These are phyloP conservation scores for Glandiceps talaboti DNA, from an alignment of 53 echinoderm and acorn worm species.

Conservation along the genomic window DNA sequence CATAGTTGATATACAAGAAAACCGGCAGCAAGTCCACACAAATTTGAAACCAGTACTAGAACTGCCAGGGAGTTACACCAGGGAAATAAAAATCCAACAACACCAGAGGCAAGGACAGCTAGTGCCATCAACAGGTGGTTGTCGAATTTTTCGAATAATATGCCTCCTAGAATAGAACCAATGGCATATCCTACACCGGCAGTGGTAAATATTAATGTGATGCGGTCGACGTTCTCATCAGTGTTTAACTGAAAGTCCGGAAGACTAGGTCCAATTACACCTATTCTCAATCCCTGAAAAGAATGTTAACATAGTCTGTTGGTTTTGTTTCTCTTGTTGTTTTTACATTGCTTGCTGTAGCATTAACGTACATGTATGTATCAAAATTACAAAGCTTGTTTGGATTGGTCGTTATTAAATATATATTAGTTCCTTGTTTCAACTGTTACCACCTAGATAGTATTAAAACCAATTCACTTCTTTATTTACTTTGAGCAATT, in stretches of 20 bases:
- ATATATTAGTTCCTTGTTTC: no score
- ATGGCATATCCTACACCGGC: conserved; percentile 56
- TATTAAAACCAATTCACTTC: no score
- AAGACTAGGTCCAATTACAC: conserved; percentile 73
- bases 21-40: not conserved
- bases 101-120: conserved; percentile 19
- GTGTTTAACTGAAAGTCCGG: conserved; percentile 31
- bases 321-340: not conserved
- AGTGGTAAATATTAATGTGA: conserved; percentile 57
- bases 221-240: conserved; percentile 10
- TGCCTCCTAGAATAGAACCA: conserved; percentile 54
- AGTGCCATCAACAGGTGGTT: conserved; percentile 40
- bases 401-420: no score
- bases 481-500: no score
- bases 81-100: conserved; percentile 17
- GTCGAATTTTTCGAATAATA: conserved; percentile 46
- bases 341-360: no score
- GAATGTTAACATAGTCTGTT: not conserved
- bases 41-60: not conserved
- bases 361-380: not conserved
- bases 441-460: no score
- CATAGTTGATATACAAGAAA: not conserved
- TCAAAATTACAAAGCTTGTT: no score
- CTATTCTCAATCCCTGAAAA: conserved; percentile 57
- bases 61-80: not conserved